A percentile compares a stretch with the other conserved stretches of the same genome.
Evolutionary conservation across 2,888 invertebrate species (phyloP).

Genomic region (Dasysyrphus tricinctus): DNA sequence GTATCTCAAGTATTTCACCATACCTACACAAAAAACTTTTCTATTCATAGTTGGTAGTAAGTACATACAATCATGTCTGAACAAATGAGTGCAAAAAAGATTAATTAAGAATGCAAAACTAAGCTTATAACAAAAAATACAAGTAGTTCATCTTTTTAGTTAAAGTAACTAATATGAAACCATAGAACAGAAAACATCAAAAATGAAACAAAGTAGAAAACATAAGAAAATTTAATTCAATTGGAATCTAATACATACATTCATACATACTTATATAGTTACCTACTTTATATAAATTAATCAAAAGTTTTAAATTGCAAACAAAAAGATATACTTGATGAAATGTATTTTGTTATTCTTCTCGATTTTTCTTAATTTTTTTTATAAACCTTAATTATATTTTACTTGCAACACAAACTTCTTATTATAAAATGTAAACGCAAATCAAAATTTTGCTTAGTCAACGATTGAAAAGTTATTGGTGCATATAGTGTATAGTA

Average conservation of each 20-base stretch:
- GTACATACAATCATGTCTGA: background rate
- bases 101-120: background rate
- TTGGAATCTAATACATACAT: background rate
- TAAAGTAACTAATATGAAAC: background rate
- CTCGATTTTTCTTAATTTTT: background rate
- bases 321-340: background rate
- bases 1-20: constrained; percentile 12
- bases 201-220: background rate
- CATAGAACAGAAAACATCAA: background rate
- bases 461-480: constrained; percentile 57
- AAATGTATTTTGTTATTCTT: background rate
- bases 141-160: background rate
- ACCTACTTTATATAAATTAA: background rate
- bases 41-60: background rate
- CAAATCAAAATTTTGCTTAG: constrained; percentile 41
- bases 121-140: background rate
- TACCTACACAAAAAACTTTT: background rate
- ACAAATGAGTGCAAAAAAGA: background rate
- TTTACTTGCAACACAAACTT: constrained; percentile 55
- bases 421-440: constrained; percentile 16
- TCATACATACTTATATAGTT: too few species aligned
- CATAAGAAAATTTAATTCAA: background rate
- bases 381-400: constrained; percentile 3
- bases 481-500: constrained; percentile 53
- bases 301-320: background rate